These are phyloP conservation scores for Stylophora pistillata DNA, from an alignment of 64 coral and sea anemone species.

Conservation along the genomic window DNA sequence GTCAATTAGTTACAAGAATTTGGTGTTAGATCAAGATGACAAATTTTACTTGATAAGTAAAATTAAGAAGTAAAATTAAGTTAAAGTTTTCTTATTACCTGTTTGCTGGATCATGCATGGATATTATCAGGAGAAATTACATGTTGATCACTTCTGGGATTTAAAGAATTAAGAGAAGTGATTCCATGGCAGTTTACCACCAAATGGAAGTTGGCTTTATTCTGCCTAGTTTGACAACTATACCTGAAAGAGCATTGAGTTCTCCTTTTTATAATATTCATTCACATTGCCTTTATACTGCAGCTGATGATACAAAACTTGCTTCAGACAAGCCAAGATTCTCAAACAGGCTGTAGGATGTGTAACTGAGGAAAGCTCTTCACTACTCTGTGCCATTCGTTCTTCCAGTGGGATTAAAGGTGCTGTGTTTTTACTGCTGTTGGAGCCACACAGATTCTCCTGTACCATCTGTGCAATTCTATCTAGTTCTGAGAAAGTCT, in stretches of 20 bases:
- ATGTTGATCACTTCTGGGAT: no score
- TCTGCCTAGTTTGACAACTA: not conserved
- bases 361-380: not conserved
- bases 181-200: not conserved
- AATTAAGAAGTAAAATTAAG: no score
- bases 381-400: not conserved
- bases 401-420: not conserved
- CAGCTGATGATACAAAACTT: constrained; percentile 74
- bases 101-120: no score
- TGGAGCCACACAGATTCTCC: constrained; percentile 41
- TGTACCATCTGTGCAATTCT: constrained; percentile 63
- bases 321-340: constrained; percentile 63
- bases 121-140: no score
- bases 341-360: constrained; percentile 27
- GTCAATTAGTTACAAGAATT: no score
- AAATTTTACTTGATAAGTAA: no score
- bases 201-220: not conserved
- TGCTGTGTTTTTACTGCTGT: not conserved
- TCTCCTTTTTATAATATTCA: constrained; percentile 85
- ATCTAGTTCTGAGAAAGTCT: constrained; percentile 41
- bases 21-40: no score
- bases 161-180: not conserved
- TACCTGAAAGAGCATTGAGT: constrained; percentile 86
- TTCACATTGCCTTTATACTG: constrained; percentile 64
- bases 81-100: no score